Base-by-base conservation (phyloP, 1,140 invertebrate genomes). In the Ephestia elutella region DNA sequence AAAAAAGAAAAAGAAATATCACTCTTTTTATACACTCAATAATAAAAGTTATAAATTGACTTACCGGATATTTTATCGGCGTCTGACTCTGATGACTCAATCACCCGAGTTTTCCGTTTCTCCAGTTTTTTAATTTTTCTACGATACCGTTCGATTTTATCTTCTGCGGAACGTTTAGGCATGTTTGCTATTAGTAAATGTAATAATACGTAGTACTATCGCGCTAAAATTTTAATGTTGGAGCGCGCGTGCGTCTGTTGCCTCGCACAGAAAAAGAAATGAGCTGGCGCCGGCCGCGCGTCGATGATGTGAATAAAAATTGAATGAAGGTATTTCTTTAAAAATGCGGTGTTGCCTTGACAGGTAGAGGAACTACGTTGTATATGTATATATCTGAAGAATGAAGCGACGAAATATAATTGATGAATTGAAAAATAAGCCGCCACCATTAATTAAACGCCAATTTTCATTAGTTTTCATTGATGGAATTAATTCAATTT, bases 241-340 rank as follows among this genome's bases (percentile, higher is more conserved):
- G 17, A 18, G 17, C 48, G 54, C 59, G 50, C 56, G 49, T 54
- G 20, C 56, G n/a, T n/a, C n/a, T n/a, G 49, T 55, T 54, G 50
- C n/a, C 53, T 35, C 56, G 51, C 61, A 62, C 48, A 15, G 17
- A 49, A 49, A 49, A 15, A 15, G 48, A 17, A n/a, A 49, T 49
- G 48, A 49, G n/a, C n/a, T n/a, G n/a, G n/a, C n/a, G n/a, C n/a
- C n/a, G n/a, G n/a, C n/a, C n/a, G n/a, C n/a, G n/a, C n/a, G n/a
- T 7, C 21, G 7, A 3, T 3, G 2, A 25, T 25, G 7, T 3
- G 7, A 25, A 25, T 3, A 25, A 25, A 25, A 25, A 25, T 3
- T 7, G n/a, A n/a, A n/a, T n/a, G n/a, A n/a, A n/a, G n/a, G n/a
- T n/a, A n/a, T n/a, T n/a, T n/a, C n/a, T n/a, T 25, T 25, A 3